Base-by-base conservation (phyloP, 2,797 vertebrate genomes). In the Chelon auratus region DNA sequence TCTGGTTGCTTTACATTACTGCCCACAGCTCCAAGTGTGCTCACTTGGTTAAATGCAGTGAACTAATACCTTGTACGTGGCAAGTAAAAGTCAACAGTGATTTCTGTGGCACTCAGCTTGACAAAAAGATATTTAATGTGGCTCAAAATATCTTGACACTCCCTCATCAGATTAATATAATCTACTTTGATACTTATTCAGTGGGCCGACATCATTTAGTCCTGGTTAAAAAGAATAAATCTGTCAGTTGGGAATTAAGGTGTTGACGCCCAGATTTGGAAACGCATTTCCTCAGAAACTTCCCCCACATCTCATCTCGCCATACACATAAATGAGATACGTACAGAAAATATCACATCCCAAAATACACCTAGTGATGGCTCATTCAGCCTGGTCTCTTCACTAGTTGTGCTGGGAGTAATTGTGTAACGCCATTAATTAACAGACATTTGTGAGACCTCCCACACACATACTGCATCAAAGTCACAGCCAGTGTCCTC, bases 381-480 rank as follows among this genome's bases (percentile, higher is more conserved):
- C 62, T 84, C 70, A 82, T 77, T 86, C 76, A 74, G 77, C 84
- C 77, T 68, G 69, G 72, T 82, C 73, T n/a, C 68, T 75, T 76
- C 53, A 78, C 68, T 85, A 69, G 62, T 75, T 73, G 76, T 82
- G 79, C 68, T 60, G 79, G 79, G 82, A 88, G 83, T 87, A 80
- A 86, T 89, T 82, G 75, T 86, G 75, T 81, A 88, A 88, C 84
- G 87, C 83, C 83, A 89, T 89, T 92, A 93, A 93, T 93, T 94
- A 93, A 86, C 88, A 92, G 80, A 71, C 86, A 83, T 86, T 82
- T 90, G 72, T 61, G 72, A 90, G 86, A 79, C 90, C 92, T 91
- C 92, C 93, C 91, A 93, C 92, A 89, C 90, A 91, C 89, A 89
- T 77, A 91, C 84, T 89, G 90, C 84, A 88, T 83, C 87, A 73